Base-by-base conservation (phyloP, 2,797 vertebrate genomes). In the Microchirus variegatus region DNA sequence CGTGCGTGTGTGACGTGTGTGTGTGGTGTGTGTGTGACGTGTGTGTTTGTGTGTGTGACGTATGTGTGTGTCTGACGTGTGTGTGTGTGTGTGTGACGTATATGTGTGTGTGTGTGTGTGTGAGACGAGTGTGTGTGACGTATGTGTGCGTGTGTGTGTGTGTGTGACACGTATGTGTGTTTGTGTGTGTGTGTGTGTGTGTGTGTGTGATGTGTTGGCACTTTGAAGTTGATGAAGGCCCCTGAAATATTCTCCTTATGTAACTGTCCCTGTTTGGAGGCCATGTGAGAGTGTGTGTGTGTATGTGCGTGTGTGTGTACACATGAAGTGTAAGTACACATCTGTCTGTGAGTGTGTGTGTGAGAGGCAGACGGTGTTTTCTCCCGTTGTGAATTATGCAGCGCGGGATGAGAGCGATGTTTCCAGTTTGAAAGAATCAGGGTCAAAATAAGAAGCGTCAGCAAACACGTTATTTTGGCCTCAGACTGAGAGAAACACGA, bases 201-300 rank as follows among this genome's bases (percentile, higher is more conserved):
- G 54, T 53, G 77, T 46, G 31, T 64, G 80, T 82, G 79, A 85
- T 77, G 73, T 65, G 57, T 66, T 76, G 70, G 67, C 64, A 74
- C 87, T 92, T 90, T 91, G 84, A 91, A 90, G 89, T 80, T 69
- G 71, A 51, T 83, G 22, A 55, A 83, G 73, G 62, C 71, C 81
- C 86, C 77, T 54, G 87, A 91, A 93, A 92, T 89, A 90, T 86
- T 80, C 76, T 74, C 69, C 86, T 92, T 93, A 93, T 87, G 87
- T 92, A 92, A 92, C 88, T 84, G 90, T 89, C 80, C 86, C 78
- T 76, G 67, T 85, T 90, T 78, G 73, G 64, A 75, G 75, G 77
- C 67, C 52, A 18, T 52, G 64, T 31, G 43, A 73, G 73, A 67
- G 31, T 66, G 47, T 3, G 1, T 51, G 57, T 31, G 37, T 16